Evolutionary conservation across 2,888 invertebrate genomes (phyloP).

Genomic region (Dendrolimus pini): DNA sequence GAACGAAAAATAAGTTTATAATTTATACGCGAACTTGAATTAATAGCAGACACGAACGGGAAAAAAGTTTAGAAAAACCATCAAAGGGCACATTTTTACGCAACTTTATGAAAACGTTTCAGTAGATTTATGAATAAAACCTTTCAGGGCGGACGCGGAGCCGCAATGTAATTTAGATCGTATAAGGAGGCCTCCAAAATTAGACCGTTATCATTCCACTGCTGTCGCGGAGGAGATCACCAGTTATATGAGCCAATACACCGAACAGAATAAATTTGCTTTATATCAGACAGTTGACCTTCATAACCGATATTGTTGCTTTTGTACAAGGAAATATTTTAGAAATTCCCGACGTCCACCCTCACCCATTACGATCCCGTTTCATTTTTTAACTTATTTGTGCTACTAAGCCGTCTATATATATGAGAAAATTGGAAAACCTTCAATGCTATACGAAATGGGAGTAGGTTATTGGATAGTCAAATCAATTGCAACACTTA

Average conservation of each 20-base stretch:
- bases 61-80: conserved; percentile 42
- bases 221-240: conserved; percentile 68
- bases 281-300: conserved; percentile 70
- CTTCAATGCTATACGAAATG: conserved; percentile 11
- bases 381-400: conserved; percentile 45
- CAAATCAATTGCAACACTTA: no score
- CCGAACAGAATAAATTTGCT: conserved; percentile 73
- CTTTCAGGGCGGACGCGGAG: conserved; percentile 66
- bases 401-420: conserved; percentile 33
- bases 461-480: no score
- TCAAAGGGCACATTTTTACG: conserved; percentile 54
- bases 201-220: conserved; percentile 72
- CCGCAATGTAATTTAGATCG: conserved; percentile 69
- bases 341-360: conserved; percentile 41
- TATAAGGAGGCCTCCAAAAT: conserved; percentile 62
- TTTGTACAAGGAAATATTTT: conserved; percentile 58
- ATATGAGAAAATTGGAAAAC: conserved; percentile 41
- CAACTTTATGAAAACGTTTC: conserved; percentile 69
- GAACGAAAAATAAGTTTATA: conserved; percentile 17
- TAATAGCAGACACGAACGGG: conserved; percentile 26
- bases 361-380: conserved; percentile 34
- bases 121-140: conserved; percentile 75
- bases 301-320: conserved; percentile 69
- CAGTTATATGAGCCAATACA: conserved; percentile 73
- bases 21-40: conserved; percentile 24